Evolutionary conservation across 2,797 vertebrate species (phyloP), one percentile per base, ranked within the genome.

Genomic region (Antrozous pallidus): DNA sequence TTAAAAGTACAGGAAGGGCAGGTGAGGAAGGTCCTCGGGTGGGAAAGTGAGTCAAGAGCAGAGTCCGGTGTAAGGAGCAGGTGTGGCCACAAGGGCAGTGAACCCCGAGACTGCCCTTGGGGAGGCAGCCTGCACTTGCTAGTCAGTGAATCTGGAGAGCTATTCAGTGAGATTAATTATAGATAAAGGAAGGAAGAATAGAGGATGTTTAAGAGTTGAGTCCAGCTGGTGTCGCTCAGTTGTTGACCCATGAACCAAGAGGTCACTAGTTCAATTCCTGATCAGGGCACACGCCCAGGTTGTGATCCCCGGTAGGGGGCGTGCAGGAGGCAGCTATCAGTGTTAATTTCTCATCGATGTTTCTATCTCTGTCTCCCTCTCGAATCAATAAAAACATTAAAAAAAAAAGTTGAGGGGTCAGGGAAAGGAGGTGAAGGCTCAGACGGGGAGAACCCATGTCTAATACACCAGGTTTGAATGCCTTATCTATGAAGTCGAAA

Each of bases 401-500:
- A 56, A 61, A 61, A 12, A 26, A 51, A 22, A 79, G 49, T 8
- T 47, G 69, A 47, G n/a, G 56, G 20, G 8, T 36, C 0, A 13
- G 31, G 36, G 58, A 56, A 79, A 45, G 49, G 16, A 82, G 28
- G 26, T 1, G 24, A 47, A 75, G 22, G 45, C 54, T 45, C 38
- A 10, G 49, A 31, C 0, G 18, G 38, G 78, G 88, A 28, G 16
- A 56, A 47, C n/a, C 33, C 31, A 4, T 4, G 54, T 26, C 22
- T 13, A 20, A 18, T 1, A 6, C 13, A 22, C 33, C n/a, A 2
- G 26, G 24, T 49, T 61, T 20, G 18, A 0, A 1, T 24, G 47
- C 42, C 42, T 36, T 24, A 26, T 8, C 49, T 71, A 4, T 45
- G 5, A 47, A 12, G 63, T 6, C 31, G 69, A 9, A 75, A 22